Percentiles rank a stretch among this genome's conserved stretches.
Evolutionary conservation across 2,888 invertebrate genomes (phyloP).

Genomic region (Drosophila subsilvestris): DNA sequence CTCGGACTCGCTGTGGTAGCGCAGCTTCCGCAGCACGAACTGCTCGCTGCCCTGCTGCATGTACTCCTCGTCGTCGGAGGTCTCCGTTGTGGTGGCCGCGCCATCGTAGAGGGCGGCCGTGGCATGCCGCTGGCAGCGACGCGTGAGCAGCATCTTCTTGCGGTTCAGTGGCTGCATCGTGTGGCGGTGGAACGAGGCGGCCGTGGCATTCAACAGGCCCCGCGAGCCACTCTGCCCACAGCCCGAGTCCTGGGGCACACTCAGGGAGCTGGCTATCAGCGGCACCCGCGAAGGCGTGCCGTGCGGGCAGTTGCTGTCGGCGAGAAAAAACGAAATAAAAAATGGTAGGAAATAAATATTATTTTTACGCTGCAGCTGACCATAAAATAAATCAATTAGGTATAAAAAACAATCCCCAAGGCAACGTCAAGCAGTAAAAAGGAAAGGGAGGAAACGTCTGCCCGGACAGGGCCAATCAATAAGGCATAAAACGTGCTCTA

Average conservation of each 20-base stretch:
- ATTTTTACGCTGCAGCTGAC: conserved; percentile 58
- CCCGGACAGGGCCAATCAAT: conserved; percentile 58
- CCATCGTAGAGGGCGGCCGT: conserved; percentile 66
- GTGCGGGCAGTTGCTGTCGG: conserved; percentile 85
- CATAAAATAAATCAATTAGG: conserved; percentile 70
- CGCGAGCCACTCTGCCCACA: conserved; percentile 47
- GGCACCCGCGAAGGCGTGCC: conserved; percentile 92
- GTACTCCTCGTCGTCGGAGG: conserved; percentile 79
- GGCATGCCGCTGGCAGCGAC: conserved; percentile 69
- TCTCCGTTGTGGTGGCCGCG: conserved; percentile 74
- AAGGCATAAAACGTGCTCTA: conserved; percentile 54
- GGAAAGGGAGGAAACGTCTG: conserved; percentile 10
- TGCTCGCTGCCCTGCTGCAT: conserved; percentile 74
- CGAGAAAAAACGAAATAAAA: conserved; percentile 14
- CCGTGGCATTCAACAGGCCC: conserved; percentile 68
- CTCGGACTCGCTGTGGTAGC: conserved; percentile 45
- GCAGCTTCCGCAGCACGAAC: conserved; percentile 69
- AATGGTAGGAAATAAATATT: conserved; percentile 42
- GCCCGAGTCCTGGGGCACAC: conserved; percentile 49
- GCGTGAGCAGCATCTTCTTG: conserved; percentile 62
- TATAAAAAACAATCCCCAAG: conserved; percentile 38
- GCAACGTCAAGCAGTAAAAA: conserved; percentile 32
- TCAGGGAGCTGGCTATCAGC: conserved; percentile 86
- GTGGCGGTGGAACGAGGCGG: conserved; percentile 77
- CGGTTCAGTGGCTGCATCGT: conserved; percentile 73